phyloP scores from a whole-genome alignment of 2,113 vertebrate species.

The Etia nguti region DNA sequence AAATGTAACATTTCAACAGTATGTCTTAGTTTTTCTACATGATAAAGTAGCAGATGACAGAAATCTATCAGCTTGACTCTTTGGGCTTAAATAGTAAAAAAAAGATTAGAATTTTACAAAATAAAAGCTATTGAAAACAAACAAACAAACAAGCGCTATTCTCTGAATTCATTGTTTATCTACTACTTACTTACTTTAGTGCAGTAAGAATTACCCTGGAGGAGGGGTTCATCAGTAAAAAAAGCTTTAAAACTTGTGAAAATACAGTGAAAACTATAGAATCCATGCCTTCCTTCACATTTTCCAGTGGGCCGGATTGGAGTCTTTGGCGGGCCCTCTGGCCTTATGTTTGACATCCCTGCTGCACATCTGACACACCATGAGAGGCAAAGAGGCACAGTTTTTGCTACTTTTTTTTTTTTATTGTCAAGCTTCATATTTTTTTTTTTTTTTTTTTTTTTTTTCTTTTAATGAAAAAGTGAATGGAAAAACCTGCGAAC shows the following conservation, averaged over 20 bases:
- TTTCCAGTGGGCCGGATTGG: no score
- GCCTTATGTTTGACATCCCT: not conserved
- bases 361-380: not conserved
- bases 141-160: not conserved
- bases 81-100: not conserved
- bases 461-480: not conserved
- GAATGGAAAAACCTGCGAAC: not conserved
- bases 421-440: not conserved
- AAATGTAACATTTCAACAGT: no score
- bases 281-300: not conserved
- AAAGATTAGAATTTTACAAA: not conserved
- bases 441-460: not conserved
- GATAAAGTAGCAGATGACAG: not conserved
- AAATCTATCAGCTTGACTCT: not conserved
- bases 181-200: not conserved
- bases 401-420: not conserved
- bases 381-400: not conserved
- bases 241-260: not conserved
- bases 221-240: not conserved
- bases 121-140: not conserved
- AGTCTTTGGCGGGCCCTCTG: not conserved
- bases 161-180: not conserved
- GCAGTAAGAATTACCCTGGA: not conserved
- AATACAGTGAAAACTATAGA: not conserved
- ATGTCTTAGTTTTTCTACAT: no score